Conservation (phyloP, 1,140 invertebrate species). For the Archivesica marissinica region DNA sequence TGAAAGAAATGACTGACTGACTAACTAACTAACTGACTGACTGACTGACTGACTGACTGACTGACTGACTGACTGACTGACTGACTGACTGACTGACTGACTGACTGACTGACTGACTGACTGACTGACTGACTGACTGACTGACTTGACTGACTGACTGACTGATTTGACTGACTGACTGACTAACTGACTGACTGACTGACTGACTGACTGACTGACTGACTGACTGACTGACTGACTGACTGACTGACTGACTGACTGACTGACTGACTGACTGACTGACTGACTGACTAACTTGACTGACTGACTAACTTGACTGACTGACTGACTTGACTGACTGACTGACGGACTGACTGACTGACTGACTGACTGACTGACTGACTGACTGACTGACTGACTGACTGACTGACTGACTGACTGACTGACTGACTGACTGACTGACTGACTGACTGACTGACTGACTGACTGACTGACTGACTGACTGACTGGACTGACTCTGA, state of each 20-base stretch:
- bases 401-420: background rate
- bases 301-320: background rate
- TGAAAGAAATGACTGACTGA: too few relatives aligned
- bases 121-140: conserved; percentile 68
- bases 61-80: too few relatives aligned
- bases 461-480: background rate
- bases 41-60: too few relatives aligned
- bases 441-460: background rate
- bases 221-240: conserved; percentile 56
- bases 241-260: conserved; percentile 40
- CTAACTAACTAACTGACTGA: too few relatives aligned
- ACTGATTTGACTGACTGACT: conserved; percentile 69
- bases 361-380: background rate
- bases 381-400: conserved; percentile 10
- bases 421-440: background rate
- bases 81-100: too few relatives aligned
- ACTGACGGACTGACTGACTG: background rate
- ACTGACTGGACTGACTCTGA: background rate
- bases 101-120: too few relatives aligned
- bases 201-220: conserved; percentile 67
- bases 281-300: background rate
- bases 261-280: conserved; percentile 28
- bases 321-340: background rate
- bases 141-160: conserved; percentile 68
- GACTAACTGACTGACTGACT: conserved; percentile 68